Percentiles rank a stretch among this genome's conserved stretches.
Evolutionary conservation across 1,140 invertebrate species (phyloP).

Genomic region (Heliconius hewitsoni): DNA sequence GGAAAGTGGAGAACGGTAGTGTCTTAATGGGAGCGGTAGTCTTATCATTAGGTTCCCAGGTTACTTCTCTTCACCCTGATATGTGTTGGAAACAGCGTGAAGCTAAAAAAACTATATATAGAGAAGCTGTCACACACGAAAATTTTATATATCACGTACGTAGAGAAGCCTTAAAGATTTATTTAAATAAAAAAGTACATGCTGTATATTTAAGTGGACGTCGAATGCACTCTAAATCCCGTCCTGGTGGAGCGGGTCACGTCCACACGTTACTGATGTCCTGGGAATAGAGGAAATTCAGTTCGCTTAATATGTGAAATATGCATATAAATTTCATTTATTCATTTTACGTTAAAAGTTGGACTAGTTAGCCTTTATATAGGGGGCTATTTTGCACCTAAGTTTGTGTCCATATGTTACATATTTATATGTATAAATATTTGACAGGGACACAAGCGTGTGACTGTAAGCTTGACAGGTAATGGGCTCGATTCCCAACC

Average conservation of each 20-base stretch:
- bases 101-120: no score
- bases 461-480: no score
- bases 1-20: no score
- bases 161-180: conserved; percentile 22
- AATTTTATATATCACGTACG: conserved; percentile 19
- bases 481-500: no score
- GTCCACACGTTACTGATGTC: conserved; percentile 35
- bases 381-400: not conserved
- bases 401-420: not conserved
- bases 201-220: conserved; percentile 28
- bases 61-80: no score
- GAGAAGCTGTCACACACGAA: not conserved
- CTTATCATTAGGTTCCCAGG: no score
- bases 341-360: conserved; percentile 23
- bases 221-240: conserved; percentile 33
- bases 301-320: conserved; percentile 30
- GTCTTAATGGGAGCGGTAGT: no score
- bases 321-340: conserved; percentile 32
- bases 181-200: conserved; percentile 34
- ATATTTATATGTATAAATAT: not conserved
- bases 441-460: no score
- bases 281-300: conserved; percentile 33
- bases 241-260: conserved; percentile 25
- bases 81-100: no score
- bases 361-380: not conserved